Base-by-base conservation (phyloP, 2,797 vertebrate genomes). In the Hephaestus fuliginosus region DNA sequence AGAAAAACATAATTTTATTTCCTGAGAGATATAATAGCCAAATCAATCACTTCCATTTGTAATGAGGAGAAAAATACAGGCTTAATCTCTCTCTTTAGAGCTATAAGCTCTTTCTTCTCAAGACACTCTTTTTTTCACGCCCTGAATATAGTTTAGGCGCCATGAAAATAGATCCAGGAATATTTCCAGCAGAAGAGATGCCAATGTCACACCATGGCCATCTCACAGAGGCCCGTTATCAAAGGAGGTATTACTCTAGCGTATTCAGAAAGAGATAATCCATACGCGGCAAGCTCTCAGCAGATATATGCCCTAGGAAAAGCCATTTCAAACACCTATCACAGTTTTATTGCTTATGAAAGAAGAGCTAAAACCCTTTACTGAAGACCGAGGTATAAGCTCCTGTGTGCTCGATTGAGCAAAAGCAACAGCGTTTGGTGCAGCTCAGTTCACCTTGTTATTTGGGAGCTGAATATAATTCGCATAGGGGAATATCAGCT, bases 41-140 rank as follows among this genome's bases (percentile, higher is more conserved):
- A 91, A 92, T 92, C 82, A 87, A 91, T 93, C 79, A 92, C 74
- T 78, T 88, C 66, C 73, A 90, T 88, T 91, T 84, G 77, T 71
- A 85, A 70, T 49, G 44, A 49, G 78, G 60, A 61, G 43, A 74
- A 82, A 89, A 80, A 85, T 33, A 41, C 53, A 81, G 66, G 57
- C 52, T 76, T 73, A 91, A 90, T 92, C 77, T 87, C 91, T 82
- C 81, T 78, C 74, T 86, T 79, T 44, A 63, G 43, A 75, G 64
- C 49, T 68, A 62, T 66, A 68, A 83, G 36, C 52, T 76, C 61
- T 33, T 75, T 83, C 48, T 41, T 33, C 63, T 74, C 61, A 52
- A 76, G 67, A 68, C 46, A 63, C 74, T 55, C 48, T 33, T 39
- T 39, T 51, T 70, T 71, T 79, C 76, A 80, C 30, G 5, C 28